These are phyloP conservation scores for Pomatostomus ruficeps DNA, from an alignment of 2,113 vertebrate genomes.

Conservation along the genomic window DNA sequence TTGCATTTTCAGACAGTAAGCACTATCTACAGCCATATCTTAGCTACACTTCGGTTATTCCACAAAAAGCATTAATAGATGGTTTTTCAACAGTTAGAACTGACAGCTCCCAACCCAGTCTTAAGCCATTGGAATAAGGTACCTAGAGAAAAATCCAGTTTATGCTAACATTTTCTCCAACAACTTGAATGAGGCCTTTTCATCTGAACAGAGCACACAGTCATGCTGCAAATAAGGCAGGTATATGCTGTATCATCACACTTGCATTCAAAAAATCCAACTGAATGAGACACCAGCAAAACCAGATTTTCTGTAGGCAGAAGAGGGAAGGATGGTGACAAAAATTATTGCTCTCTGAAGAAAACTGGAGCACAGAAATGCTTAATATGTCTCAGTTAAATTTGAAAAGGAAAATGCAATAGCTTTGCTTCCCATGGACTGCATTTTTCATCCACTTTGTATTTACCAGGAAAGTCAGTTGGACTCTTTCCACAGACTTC, in stretches of 20 bases:
- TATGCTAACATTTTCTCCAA: neutral
- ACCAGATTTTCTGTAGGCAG: conserved; percentile 34
- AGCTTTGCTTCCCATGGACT: neutral
- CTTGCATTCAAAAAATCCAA: neutral
- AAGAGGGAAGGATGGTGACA: neutral
- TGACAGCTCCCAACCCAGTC: neutral
- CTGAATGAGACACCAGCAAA: neutral
- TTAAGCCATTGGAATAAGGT: neutral
- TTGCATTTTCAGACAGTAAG: neutral
- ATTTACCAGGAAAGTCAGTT: neutral
- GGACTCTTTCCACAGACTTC: neutral
- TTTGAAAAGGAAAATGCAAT: neutral
- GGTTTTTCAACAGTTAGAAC: neutral
- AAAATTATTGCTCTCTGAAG: neutral
- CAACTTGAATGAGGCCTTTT: neutral
- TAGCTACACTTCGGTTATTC: neutral
- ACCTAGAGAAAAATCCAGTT: neutral
- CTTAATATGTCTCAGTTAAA: neutral
- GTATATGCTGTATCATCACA: neutral
- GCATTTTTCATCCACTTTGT: neutral
- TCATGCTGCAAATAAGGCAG: neutral
- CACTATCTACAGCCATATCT: neutral
- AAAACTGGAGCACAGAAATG: conserved; percentile 8
- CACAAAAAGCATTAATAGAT: neutral
- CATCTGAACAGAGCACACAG: neutral